Conservation (phyloP, 1,140 invertebrate genomes). For the Yoshiicerus persimilis region DNA sequence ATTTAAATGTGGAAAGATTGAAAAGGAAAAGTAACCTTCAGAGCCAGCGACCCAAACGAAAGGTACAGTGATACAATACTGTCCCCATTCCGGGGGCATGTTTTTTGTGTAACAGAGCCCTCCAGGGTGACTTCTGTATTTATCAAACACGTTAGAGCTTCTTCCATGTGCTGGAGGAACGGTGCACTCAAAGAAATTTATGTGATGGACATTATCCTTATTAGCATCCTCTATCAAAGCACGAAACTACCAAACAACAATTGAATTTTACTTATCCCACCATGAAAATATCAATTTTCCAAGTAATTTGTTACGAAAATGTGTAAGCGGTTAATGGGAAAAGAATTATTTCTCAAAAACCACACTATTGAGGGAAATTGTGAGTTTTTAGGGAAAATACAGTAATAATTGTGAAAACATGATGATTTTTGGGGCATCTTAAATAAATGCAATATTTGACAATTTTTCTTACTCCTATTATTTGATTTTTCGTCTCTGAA, state of each 20-base stretch:
- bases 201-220: conserved; percentile 72
- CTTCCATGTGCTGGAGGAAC: conserved; percentile 48
- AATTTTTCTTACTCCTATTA: conserved; percentile 65
- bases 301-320: too few relatives aligned
- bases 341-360: too few relatives aligned
- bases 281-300: too few relatives aligned
- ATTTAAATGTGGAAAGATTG: too few relatives aligned
- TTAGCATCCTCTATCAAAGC: conserved; percentile 17
- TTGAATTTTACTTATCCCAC: too few relatives aligned
- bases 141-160: conserved; percentile 56
- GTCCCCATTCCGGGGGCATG: conserved; percentile 71
- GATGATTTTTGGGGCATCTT: too few relatives aligned
- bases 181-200: conserved; percentile 80
- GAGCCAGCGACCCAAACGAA: conserved; percentile 80
- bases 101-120: conserved; percentile 66
- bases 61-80: conserved; percentile 75
- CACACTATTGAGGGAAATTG: too few relatives aligned
- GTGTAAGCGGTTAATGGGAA: too few relatives aligned
- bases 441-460: too few relatives aligned
- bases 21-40: conserved; percentile 68
- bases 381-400: too few relatives aligned
- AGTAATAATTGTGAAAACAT: too few relatives aligned
- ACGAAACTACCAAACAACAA: conserved; percentile 54
- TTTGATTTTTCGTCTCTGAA: conserved; percentile 71
- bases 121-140: conserved; percentile 67